Base-by-base conservation (phyloP, 2,113 vertebrate genomes). In the Cyprinodon brontotheroides region DNA sequence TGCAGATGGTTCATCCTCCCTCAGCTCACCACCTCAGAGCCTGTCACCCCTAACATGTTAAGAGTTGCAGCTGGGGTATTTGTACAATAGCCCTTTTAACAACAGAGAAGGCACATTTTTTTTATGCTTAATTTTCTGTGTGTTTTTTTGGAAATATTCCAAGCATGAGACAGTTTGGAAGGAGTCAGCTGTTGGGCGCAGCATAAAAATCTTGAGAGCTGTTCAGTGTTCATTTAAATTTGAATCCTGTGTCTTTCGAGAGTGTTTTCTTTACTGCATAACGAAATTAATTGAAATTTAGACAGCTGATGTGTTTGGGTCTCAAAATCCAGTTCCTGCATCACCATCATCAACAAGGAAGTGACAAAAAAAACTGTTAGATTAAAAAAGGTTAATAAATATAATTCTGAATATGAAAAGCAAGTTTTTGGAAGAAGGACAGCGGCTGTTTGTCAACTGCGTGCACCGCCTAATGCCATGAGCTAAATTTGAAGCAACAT, bases 401-500 rank as follows among this genome's bases (percentile, higher is more conserved):
- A 78, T 43, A 48, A 64, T 70, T 68, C 60, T 38, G 20, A 63
- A 57, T 65, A 50, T 76, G 70, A 84, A 84, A 83, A 83, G 82
- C 75, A 68, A 72, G 77, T 80, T 85, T 65, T 78, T 81, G 77
- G 68, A 66, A 83, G 68, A 59, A 65, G 74, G 61, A 61, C 71
- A 61, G 36, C 2, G 15, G 45, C 60, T 47, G 75, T 80, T 64
- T 77, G 69, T 89, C 80, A 79, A 59, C 74, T 68, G 43, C 72
- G 17, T 72, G 69, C 50, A 37, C 13, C 48, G 62, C 43, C 78
- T 74, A 68, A 72, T 75, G 68, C 74, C 79, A 22, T 22, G 20
- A 80, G 80, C 68, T 59, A 50, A 84, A 79, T 82, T 61, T 73
- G 84, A 85, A 61, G 74, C 68, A 82, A 80, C 76, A 68, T 85